These are phyloP conservation scores for Rallus limicola DNA, from an alignment of 2,113 vertebrate species.

Conservation along the genomic window DNA sequence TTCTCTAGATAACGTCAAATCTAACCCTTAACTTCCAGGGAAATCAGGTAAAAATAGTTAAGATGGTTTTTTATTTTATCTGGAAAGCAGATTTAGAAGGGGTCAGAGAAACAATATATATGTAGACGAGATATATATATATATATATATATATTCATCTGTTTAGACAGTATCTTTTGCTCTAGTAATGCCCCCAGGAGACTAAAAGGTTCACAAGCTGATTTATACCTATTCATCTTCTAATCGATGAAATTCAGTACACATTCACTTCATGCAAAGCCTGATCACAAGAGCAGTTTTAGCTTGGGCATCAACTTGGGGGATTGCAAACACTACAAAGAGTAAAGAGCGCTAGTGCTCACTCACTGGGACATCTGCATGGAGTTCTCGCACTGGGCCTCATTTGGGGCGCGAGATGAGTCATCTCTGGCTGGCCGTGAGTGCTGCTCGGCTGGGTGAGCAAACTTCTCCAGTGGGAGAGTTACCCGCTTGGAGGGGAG, in stretches of 20 bases:
- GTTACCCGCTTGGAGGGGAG: fast-evolving
- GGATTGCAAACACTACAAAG: background rate
- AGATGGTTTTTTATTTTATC: background rate
- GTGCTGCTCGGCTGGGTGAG: background rate
- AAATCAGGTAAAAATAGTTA: background rate
- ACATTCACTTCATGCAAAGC: background rate
- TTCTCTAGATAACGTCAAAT: background rate
- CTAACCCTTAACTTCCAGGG: background rate
- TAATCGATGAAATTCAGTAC: background rate
- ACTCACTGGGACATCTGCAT: background rate
- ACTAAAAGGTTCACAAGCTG: background rate
- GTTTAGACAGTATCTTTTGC: background rate
- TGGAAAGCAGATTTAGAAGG: background rate
- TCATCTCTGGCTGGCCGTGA: background rate
- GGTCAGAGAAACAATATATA: background rate
- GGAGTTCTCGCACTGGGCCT: background rate
- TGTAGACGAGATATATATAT: background rate
- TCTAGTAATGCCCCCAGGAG: background rate
- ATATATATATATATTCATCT: background rate
- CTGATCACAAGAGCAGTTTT: background rate
- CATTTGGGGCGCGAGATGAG: background rate
- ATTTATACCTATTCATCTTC: background rate
- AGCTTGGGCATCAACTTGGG: background rate
- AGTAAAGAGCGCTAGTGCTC: background rate
- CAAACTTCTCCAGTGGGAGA: background rate